These are phyloP conservation scores for Taurulus bubalis DNA, from an alignment of 2,113 vertebrate genomes.

Conservation along the genomic window DNA sequence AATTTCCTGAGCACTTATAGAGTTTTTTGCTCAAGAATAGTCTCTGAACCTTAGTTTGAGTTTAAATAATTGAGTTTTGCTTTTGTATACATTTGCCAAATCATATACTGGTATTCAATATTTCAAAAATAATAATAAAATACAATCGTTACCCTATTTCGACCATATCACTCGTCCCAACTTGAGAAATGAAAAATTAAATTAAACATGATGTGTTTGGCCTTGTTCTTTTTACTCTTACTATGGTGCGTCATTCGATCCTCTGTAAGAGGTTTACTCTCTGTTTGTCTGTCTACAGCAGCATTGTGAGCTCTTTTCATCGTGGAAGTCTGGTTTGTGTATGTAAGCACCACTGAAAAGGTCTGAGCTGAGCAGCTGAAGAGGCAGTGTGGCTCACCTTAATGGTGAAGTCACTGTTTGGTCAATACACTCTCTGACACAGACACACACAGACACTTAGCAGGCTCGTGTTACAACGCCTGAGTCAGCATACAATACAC, in stretches of 20 bases:
- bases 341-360: slow-evolving; percentile 6
- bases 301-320: not conserved
- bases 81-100: not conserved
- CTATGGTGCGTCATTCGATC: not conserved
- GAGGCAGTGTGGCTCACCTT: slow-evolving; percentile 47
- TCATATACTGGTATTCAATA: not conserved
- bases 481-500: slow-evolving; percentile 64
- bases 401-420: slow-evolving; percentile 60
- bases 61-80: not conserved
- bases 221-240: not conserved
- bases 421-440: slow-evolving; percentile 50
- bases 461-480: slow-evolving; percentile 40
- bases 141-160: not conserved
- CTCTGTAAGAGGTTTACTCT: not conserved
- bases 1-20: not conserved
- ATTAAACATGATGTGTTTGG: not conserved
- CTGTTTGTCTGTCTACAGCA: slow-evolving; percentile 11
- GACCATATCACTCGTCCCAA: not conserved
- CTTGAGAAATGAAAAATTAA: not conserved
- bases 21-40: not conserved
- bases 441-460: slow-evolving; percentile 34
- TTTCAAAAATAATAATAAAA: not conserved
- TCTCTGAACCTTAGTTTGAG: not conserved
- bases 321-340: slow-evolving; percentile 7
- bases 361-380: slow-evolving; percentile 54